These are phyloP conservation scores for Brenthis ino DNA, from an alignment of 2,888 invertebrate genomes.

Conservation along the genomic window DNA sequence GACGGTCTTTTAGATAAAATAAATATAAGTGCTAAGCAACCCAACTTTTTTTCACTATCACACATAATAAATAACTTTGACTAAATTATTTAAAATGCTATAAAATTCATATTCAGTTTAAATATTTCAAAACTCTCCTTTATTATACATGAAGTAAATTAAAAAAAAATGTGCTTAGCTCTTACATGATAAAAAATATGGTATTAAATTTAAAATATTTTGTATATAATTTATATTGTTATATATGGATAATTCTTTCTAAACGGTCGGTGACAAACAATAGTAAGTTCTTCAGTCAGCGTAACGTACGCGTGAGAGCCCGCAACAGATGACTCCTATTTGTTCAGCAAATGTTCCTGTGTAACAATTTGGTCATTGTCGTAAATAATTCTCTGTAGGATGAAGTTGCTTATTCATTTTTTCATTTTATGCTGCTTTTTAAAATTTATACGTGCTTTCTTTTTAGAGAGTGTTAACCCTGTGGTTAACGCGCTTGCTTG, in stretches of 20 bases:
- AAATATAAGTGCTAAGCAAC: too few relatives aligned
- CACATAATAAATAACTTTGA: not conserved
- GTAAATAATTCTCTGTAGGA: constrained; percentile 25
- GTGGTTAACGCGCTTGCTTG: too few relatives aligned
- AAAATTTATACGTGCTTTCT: not conserved
- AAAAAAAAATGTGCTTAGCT: too few relatives aligned
- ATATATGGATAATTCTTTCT: constrained; percentile 20
- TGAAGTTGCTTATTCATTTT: constrained; percentile 4
- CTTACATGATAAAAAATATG: too few relatives aligned
- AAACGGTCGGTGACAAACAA: constrained; percentile 30
- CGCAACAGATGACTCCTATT: constrained; percentile 34
- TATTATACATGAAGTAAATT: too few relatives aligned
- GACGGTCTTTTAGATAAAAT: too few relatives aligned
- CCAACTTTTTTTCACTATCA: too few relatives aligned
- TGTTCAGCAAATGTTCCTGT: constrained; percentile 28
- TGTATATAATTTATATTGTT: not conserved
- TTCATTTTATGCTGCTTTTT: not conserved
- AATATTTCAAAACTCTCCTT: too few relatives aligned
- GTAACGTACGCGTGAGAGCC: constrained; percentile 44
- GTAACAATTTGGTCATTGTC: constrained; percentile 28
- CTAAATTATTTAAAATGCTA: not conserved
- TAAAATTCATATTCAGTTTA: too few relatives aligned
- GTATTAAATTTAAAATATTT: not conserved
- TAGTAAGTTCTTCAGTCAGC: constrained; percentile 35
- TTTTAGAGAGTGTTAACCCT: too few relatives aligned